Percentiles rank a stretch among this genome's conserved stretches.
phyloP scores from a whole-genome alignment of 2,113 vertebrate genomes.

The Nerophis ophidion region DNA sequence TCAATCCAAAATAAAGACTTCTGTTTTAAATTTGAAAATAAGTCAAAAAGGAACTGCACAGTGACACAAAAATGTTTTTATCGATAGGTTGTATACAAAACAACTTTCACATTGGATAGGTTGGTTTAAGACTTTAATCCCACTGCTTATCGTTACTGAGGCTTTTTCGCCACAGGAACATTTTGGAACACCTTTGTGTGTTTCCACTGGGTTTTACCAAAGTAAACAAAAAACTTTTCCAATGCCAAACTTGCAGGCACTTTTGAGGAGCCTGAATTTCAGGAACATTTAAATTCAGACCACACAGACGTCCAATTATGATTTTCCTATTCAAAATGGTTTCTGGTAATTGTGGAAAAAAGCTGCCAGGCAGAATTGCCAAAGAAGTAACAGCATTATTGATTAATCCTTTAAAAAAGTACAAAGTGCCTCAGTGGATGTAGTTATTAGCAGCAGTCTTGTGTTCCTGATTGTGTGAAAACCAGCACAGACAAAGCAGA shows the following conservation, averaged over 20 bases:
- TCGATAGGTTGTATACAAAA: slow-evolving; percentile 1
- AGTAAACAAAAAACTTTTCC: too few species aligned
- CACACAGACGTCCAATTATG: too few species aligned
- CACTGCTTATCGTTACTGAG: not conserved
- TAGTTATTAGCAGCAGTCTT: not conserved
- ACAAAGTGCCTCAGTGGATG: slow-evolving; percentile 1
- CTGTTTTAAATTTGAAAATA: too few species aligned
- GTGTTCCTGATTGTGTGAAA: slow-evolving; percentile 3
- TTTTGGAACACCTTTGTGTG: too few species aligned
- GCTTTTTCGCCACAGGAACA: not conserved
- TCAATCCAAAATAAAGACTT: too few species aligned
- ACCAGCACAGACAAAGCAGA: slow-evolving; percentile 9
- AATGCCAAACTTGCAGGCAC: too few species aligned
- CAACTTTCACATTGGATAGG: not conserved
- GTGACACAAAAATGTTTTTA: slow-evolving; percentile 12
- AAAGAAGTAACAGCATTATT: not conserved
- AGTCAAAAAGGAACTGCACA: too few species aligned
- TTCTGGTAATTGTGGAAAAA: too few species aligned
- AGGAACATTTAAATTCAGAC: too few species aligned
- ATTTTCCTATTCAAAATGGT: too few species aligned
- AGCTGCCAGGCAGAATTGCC: slow-evolving; percentile 1
- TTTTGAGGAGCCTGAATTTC: too few species aligned
- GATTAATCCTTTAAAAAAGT: slow-evolving; percentile 14
- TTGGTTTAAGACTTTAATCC: not conserved
- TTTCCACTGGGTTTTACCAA: too few species aligned